phyloP scores from a whole-genome alignment of 2,113 vertebrate species.

The Oxyura jamaicensis region DNA sequence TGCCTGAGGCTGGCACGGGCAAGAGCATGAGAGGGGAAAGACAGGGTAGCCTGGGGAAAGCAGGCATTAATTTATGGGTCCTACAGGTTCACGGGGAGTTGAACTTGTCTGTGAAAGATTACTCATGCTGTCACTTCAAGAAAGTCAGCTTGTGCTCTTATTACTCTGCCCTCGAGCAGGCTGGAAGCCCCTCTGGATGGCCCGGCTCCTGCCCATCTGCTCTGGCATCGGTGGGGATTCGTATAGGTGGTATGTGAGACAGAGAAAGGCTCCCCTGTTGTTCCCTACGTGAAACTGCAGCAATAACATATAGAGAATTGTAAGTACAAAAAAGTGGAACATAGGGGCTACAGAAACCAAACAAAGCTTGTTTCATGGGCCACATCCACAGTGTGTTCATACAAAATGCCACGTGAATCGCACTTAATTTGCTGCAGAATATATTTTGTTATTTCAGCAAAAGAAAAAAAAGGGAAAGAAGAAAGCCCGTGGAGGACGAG shows the following conservation, averaged over 20 bases:
- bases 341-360: conserved; percentile 56
- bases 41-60: not conserved
- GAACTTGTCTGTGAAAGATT: not conserved
- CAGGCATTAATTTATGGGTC: not conserved
- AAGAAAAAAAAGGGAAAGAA: not conserved
- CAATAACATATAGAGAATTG: conserved; percentile 17
- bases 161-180: not conserved
- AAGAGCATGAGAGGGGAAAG: not conserved
- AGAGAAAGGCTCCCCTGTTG: conserved; percentile 63
- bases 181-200: not conserved
- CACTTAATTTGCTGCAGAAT: conserved; percentile 67
- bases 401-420: conserved; percentile 54
- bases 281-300: conserved; percentile 40
- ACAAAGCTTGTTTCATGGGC: conserved; percentile 70
- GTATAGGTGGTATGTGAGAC: not conserved
- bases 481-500: not conserved
- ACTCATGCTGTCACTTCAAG: not conserved
- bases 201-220: not conserved
- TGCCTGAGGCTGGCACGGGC: not conserved
- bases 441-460: conserved; percentile 17
- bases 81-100: not conserved
- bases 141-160: not conserved
- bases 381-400: not conserved
- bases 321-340: conserved; percentile 11
- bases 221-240: conserved; percentile 27